These are phyloP conservation scores for Aramus guarauna DNA, from an alignment of 2,113 vertebrate species.

Conservation along the genomic window DNA sequence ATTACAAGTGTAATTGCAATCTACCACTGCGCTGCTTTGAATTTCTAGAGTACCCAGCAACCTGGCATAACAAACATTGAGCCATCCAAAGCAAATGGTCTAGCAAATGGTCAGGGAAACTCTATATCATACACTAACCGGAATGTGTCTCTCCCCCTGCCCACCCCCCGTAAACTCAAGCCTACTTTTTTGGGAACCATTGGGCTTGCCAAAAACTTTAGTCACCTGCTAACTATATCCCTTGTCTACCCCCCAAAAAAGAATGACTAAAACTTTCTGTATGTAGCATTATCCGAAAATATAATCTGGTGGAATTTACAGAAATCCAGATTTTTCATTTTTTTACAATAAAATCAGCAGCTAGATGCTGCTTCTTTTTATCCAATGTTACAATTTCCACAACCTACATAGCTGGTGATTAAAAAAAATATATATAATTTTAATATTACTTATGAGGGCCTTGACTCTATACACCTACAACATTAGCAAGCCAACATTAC, in stretches of 20 bases:
- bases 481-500: neutral
- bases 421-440: neutral
- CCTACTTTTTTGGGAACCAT: neutral
- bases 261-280: neutral
- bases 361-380: neutral
- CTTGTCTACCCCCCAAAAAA: neutral
- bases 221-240: neutral
- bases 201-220: slow-evolving; percentile 11
- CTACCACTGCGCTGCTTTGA: neutral
- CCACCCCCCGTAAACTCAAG: neutral
- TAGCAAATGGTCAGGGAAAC: slow-evolving; percentile 7
- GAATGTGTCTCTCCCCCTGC: neutral
- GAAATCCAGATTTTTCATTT: neutral
- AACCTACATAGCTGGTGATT: neutral
- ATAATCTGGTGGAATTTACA: neutral
- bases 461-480: neutral
- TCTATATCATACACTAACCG: neutral
- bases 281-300: neutral
- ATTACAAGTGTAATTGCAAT: neutral
- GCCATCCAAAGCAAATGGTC: neutral
- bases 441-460: neutral
- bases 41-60: slow-evolving; percentile 20
- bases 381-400: neutral
- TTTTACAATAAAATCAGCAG: neutral
- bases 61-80: slow-evolving; percentile 26